Evolutionary conservation across 2,888 invertebrate genomes (phyloP), one percentile per base, ranked within the genome.

Genomic region (Achlya flavicornis): DNA sequence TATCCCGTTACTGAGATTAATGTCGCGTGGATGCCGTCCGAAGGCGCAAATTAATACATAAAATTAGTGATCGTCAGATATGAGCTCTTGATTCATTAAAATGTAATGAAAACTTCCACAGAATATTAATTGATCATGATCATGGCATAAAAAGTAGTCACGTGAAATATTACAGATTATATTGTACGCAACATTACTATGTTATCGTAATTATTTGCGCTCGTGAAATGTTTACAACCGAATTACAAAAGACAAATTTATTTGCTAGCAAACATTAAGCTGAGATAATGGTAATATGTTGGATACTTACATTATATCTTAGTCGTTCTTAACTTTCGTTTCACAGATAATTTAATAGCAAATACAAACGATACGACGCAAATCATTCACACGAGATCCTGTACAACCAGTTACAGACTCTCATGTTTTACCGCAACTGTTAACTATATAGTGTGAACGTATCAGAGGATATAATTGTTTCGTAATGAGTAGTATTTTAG

Each of bases 11-110:
- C 76, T 66, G 68, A 83, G 83, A 87, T 86, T 85, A 83, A 79
- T 80, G 79, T 80, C 77, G 72, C 76, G 72, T 77, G 77, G 80
- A 80, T 81, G 74, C 71, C 72, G 76, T 73, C 73, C 67, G 71
- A 67, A 81, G 77, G 85, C 80, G 86, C 83, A 84, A 88, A 89
- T 88, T 88, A 87, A 87, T 87, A 88, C 86, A 84, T 86, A 86
- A 87, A 89, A 88, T 87, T 87, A 86, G 87, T 81, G 87, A 89
- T 88, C 80, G 75, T 68, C 74, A 82, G 89, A 89, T 89, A 89
- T 67, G 75, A 81, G 76, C 80, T 78, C 77, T 77, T 72, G 83
- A 85, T 87, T 85, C 87, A 88, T 89, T 89, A 88, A 87, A 86
- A 88, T 78, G 83, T 88, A 89, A 89, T 90, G 88, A 89, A 88